phyloP scores from a whole-genome alignment of 2,888 invertebrate genomes.

The Brachypalpus laphriformis region DNA sequence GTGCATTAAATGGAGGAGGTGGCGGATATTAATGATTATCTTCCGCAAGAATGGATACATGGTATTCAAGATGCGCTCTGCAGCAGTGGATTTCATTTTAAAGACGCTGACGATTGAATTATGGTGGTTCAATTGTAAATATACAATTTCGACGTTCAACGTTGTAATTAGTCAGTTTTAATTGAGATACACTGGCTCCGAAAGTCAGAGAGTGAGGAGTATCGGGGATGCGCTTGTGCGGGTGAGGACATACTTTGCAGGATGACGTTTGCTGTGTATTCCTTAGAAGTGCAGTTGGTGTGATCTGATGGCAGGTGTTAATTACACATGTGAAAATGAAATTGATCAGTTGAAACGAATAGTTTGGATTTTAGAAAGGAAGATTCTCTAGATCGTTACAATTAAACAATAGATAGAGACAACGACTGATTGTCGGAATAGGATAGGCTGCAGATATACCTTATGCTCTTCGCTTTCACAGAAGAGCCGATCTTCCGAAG shows the following conservation, averaged over 20 bases:
- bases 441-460: no score
- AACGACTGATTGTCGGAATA: background rate
- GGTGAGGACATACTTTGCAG: slow-evolving; percentile 16
- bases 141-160: slow-evolving; percentile 62
- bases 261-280: slow-evolving; percentile 41
- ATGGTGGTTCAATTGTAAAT: slow-evolving; percentile 68
- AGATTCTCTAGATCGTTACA: slow-evolving; percentile 1
- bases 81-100: slow-evolving; percentile 32
- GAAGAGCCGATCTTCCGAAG: no score
- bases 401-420: slow-evolving; percentile 4
- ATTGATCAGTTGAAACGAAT: slow-evolving; percentile 44
- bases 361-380: background rate
- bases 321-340: slow-evolving; percentile 62
- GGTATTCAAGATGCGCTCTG: slow-evolving; percentile 10
- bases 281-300: slow-evolving; percentile 6
- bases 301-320: slow-evolving; percentile 53
- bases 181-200: slow-evolving; percentile 32
- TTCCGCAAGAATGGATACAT: slow-evolving; percentile 64
- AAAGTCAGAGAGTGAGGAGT: background rate
- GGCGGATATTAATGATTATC: slow-evolving; percentile 68
- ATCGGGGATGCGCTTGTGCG: background rate
- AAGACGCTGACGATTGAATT: slow-evolving; percentile 68
- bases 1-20: slow-evolving; percentile 47
- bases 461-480: no score
- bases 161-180: slow-evolving; percentile 65